These are phyloP conservation scores for Halcyon senegalensis DNA, from an alignment of 2,113 vertebrate genomes.

Conservation along the genomic window DNA sequence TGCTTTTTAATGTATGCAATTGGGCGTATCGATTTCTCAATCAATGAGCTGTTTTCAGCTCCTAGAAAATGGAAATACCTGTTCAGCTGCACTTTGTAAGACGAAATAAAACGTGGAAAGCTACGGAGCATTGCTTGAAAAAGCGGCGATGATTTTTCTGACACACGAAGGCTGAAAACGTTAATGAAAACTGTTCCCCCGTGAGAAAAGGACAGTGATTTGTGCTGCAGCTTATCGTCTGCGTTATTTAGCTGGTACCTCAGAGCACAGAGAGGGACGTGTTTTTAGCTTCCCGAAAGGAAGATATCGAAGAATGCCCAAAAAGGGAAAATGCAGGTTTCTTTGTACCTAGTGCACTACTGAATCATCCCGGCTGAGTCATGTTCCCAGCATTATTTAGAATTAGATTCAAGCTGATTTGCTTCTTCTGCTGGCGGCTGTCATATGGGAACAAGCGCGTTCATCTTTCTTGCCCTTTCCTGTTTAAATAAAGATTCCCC, in stretches of 20 bases:
- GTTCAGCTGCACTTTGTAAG: not conserved
- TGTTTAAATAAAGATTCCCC: constrained; percentile 30
- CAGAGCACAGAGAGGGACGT: not conserved
- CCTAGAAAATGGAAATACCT: not conserved
- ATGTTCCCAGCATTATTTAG: constrained; percentile 39
- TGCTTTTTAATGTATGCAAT: not conserved
- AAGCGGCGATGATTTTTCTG: not conserved
- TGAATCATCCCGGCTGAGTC: constrained; percentile 52
- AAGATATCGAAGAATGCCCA: not conserved
- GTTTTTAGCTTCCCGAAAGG: not conserved
- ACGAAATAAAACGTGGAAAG: not conserved
- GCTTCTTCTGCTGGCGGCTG: not conserved
- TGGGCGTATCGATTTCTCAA: not conserved
- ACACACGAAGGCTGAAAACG: not conserved
- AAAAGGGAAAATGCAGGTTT: constrained; percentile 26
- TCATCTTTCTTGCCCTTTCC: constrained; percentile 39
- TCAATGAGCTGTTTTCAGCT: not conserved
- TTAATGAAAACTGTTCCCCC: not conserved
- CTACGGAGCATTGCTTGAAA: not conserved
- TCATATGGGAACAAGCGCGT: constrained; percentile 8
- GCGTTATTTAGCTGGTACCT: not conserved
- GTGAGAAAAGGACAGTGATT: not conserved
- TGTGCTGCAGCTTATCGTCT: not conserved
- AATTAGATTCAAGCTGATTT: constrained; percentile 52
- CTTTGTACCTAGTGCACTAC: not conserved